These are phyloP conservation scores for Tiaroga cobitis DNA, from an alignment of 2,797 vertebrate genomes.

Conservation along the genomic window DNA sequence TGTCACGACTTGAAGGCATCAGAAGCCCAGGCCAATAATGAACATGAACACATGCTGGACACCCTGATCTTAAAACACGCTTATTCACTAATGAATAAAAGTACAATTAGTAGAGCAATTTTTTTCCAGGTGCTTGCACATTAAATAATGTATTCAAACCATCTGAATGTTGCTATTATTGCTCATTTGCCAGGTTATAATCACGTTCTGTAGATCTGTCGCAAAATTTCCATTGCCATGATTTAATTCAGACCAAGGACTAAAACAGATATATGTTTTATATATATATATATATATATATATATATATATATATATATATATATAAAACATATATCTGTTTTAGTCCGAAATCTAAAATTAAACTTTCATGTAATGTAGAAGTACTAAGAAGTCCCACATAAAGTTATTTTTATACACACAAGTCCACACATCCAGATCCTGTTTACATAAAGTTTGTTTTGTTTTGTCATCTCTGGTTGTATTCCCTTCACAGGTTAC, in stretches of 20 bases:
- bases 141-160: too few species aligned
- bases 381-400: background rate
- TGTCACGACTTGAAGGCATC: background rate
- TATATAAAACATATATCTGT: background rate
- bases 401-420: background rate
- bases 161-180: too few species aligned
- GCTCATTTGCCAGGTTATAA: background rate
- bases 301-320: too few species aligned
- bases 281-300: too few species aligned
- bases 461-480: constrained; percentile 22
- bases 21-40: background rate
- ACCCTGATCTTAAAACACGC: too few species aligned
- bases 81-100: too few species aligned
- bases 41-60: background rate
- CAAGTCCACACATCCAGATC: constrained; percentile 20
- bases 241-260: background rate
- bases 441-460: constrained; percentile 38
- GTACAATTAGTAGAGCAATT: too few species aligned
- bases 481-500: constrained; percentile 29
- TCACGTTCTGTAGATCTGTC: background rate
- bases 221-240: background rate
- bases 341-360: background rate
- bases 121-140: too few species aligned
- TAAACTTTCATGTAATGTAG: background rate
- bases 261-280: background rate